Conservation (phyloP, 2,888 invertebrate species). For the Yponomeuta malinellus region DNA sequence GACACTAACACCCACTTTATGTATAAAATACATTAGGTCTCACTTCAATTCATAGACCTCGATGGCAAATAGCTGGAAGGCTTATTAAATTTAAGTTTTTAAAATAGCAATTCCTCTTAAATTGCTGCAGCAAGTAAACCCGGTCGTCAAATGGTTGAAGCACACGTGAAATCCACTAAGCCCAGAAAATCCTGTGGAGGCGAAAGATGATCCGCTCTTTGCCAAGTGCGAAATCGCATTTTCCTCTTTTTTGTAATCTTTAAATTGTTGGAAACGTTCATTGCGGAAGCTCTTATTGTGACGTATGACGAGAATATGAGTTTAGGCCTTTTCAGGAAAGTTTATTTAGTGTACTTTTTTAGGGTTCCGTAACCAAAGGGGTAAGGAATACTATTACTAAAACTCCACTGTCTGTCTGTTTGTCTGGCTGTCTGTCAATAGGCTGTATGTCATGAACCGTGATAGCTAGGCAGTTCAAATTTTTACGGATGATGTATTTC, state of each 20-base stretch:
- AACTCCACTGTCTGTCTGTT: too few species aligned
- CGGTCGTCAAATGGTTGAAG: conserved; percentile 13
- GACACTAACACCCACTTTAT: too few species aligned
- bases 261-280: conserved; percentile 36
- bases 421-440: too few species aligned
- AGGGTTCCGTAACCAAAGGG: too few species aligned
- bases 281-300: conserved; percentile 17
- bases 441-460: too few species aligned
- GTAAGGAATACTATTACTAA: too few species aligned
- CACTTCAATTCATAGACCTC: too few species aligned
- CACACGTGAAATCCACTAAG: conserved; percentile 58
- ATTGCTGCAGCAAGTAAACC: not conserved
- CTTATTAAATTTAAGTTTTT: not conserved
- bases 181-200: conserved; percentile 50
- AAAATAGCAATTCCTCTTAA: not conserved
- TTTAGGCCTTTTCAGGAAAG: conserved; percentile 16
- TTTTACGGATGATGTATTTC: too few species aligned
- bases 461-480: too few species aligned
- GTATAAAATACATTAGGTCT: too few species aligned
- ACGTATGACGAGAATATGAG: conserved; percentile 36
- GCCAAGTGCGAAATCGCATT: conserved; percentile 40
- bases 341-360: too few species aligned
- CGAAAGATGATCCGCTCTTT: conserved; percentile 46
- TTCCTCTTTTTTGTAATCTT: conserved; percentile 40
- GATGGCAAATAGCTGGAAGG: too few species aligned